Evolutionary conservation across 2,888 invertebrate genomes (phyloP), one percentile per base, ranked within the genome.

Genomic region (Marasmarcha lunaedactyla): DNA sequence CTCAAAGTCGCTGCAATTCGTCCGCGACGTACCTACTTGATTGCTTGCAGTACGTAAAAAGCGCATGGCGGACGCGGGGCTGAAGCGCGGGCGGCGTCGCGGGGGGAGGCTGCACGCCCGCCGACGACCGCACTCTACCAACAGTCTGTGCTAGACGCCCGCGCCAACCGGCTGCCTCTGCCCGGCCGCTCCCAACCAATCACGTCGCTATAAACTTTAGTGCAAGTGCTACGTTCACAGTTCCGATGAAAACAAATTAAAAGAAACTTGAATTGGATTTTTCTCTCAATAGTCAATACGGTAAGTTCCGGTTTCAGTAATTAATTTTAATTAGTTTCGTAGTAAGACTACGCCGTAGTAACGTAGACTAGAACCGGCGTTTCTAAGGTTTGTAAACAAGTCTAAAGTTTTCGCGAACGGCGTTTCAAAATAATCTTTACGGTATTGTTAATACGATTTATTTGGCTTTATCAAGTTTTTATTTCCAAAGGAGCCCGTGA

Each of bases 11-110:
- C 77, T 79, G 81, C 83, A 79, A 79, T 81, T 81, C 81, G 79
- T 83, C 68, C 73, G 59, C 69, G 65, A 65, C 76, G 72, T 73
- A 69, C 77, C 78, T 81, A 81, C 81, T 83, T 81, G 79, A 81
- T 79, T 81, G 79, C 79, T 77, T 76, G 76, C 71, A 63, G 62
- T 62, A 61, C 79, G 79, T 79, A 81, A 79, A 81, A 81, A 81
- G 79, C 83, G 83, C 83, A 83, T 74, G 76, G 69, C 20, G 72
- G 37, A 34, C 37, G 42, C 34, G 35, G 35, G 7, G 39, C 37
- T 35, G 27, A 35, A 15, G 37, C 39, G 70, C 39, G 70, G 65
- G 71, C 42, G 74, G 63, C 72, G 69, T 70, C 52, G 60, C 52
- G 58, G 64, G 55, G 55, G 58, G 49, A 57, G 52, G 52, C 59